Base-by-base conservation (phyloP, 2,888 invertebrate species). In the Cotesia congregata region DNA sequence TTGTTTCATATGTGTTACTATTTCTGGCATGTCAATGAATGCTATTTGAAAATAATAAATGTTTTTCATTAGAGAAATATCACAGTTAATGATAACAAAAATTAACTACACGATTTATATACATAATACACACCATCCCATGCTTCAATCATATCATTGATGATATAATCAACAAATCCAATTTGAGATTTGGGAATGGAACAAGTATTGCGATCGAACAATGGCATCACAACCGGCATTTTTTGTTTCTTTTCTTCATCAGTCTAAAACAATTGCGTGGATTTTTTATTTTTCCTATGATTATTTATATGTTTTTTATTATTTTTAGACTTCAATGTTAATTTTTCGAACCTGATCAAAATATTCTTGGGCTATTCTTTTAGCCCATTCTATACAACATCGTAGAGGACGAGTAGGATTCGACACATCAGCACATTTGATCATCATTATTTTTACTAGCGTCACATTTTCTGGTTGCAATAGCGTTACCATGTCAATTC, bases 181-280 rank as follows among this genome's bases (percentile, higher is more conserved):
- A 97, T 97, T 91, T 99, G 99, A 78, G 98, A 97, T 90, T 98
- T 96, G 74, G 99, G 98, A 88, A 99, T 96, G 86, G 98, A 98
- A 91, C 98, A 98, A 1, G 96, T 94, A 78, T 94, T 92, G 83
- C 98, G 93, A 90, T 99, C 98, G 90, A 99, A 99, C 93, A 98
- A 96, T 6, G 98, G 98, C 99, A 99, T 99, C 80, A 98, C 97
- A 6, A 99, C 96, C 0, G 99, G 98, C 85, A 99, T 90, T 70
- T 94, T 94, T 82, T 93, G 93, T 12, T 92, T 92, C 87, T 97
- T 97, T 90, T 99, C 99, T 87, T 98, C 98, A 87, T 98, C 98
- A 6, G 99, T 99, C 93, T 99, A 83, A 64, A 73, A 62, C 59
- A 60, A 61, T 62, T 9, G 41, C 64, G 7, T 67, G 12, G 40